Base-by-base conservation (phyloP, 2,888 invertebrate species). In the Chymomyza caudatula region DNA sequence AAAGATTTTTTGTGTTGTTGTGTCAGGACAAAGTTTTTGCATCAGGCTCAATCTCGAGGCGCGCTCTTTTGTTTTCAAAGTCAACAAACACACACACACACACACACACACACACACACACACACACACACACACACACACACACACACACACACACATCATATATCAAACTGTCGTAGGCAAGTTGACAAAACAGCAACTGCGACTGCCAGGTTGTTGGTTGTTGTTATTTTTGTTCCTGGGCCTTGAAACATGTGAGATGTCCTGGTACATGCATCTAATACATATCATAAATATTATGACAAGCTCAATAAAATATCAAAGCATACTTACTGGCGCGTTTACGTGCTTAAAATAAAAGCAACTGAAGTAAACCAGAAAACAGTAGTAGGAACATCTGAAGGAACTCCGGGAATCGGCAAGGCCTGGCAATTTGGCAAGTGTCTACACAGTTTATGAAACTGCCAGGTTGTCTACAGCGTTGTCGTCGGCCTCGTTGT, bases 221-320 rank as follows among this genome's bases (percentile, higher is more conserved):
- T 44, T 43, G 6, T 49, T 17, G 49, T 6, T 19, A n/a, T n/a
- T n/a, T n/a, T n/a, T n/a, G n/a, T n/a, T n/a, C n/a, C 8, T 8
- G 29, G 8, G 8, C 2, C 29, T 29, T 29, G 5, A 29, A 20
- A 49, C 11, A 20, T 19, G 5, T 17, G 49, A 29, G 61, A 51
- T 43, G 57, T 69, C 51, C 25, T 52, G 47, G 53, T 60, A 67
- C 69, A 71, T 69, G 64, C 75, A 73, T 74, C 73, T 72, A 78
- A 78, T 81, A 81, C 71, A 77, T 79, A 74, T 78, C 74, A 85
- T 82, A 85, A 85, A 86, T 85, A 85, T 85, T 86, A 78, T 86
- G 85, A 82, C 77, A 86, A 76, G 85, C 83, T 85, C 85, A 82
- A 86, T 86, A 85, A 86, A 85, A 85, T 85, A 80, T 76, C 76